Base-by-base conservation (phyloP, 2,888 invertebrate species). In the Ormyrus pomaceus region DNA sequence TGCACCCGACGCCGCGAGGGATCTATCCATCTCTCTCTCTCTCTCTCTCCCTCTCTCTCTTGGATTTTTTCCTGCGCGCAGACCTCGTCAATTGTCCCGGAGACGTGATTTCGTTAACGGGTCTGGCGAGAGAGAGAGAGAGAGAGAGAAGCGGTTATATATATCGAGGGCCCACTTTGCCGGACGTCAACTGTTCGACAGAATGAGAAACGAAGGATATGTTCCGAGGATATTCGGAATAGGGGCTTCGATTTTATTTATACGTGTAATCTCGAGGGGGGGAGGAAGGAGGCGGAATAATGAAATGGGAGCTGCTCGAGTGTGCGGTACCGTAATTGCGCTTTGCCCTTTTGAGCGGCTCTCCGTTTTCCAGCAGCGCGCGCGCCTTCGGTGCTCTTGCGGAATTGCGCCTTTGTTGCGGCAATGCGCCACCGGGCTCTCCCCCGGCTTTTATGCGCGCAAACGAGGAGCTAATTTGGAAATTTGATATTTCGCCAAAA, bases 61-160 rank as follows among this genome's bases (percentile, higher is more conserved):
- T 5, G 46, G 11, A 50, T 68, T 13, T 19, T 55, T 51, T 62
- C n/a, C 9, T 13, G n/a, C 51, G 56, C 45, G 55, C 55, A 58
- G 64, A 46, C 69, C 79, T 79, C 76, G 80, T 80, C 80, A 80
- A 80, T 76, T 80, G 80, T 80, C 77, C 69, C 51, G 13, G 61
- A 64, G 72, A 76, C 76, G 80, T 80, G 76, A 80, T 81, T 81
- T 81, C 81, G 81, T 81, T 81, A 81, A 81, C 81, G 81, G 81
- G 75, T 77, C 71, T 78, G 19, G 50, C 53, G 9, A 19, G 53
- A 65, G 70, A 58, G 55, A 51, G 64, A 70, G 11, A 55, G 75
- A 59, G 64, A 45, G 59, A 68, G 61, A 51, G 75, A 53, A 58
- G 11, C 10, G 45, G 34, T 61, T 65, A 13, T 65, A 34, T 50